These are phyloP conservation scores for Pempheris klunzingeri DNA, from an alignment of 2,797 vertebrate genomes.

Conservation along the genomic window DNA sequence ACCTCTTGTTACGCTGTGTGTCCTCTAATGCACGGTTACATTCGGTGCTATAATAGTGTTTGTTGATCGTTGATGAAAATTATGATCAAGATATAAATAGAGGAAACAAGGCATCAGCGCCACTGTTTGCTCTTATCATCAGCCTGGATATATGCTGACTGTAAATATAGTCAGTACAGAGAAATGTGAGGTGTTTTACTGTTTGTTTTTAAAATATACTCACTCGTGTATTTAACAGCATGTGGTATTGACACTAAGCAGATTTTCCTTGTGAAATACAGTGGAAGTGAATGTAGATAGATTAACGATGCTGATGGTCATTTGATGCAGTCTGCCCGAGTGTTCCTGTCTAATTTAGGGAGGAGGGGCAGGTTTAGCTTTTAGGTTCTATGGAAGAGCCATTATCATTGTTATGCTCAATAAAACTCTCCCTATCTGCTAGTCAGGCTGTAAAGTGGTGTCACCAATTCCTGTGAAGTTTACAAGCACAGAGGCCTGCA, in stretches of 20 bases:
- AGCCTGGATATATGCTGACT: background rate
- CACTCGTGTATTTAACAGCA: background rate
- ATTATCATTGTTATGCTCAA: too few relatives aligned
- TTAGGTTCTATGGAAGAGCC: background rate
- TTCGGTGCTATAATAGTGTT: background rate
- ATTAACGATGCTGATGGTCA: background rate
- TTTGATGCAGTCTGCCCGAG: background rate
- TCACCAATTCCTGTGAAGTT: slow-evolving; percentile 19
- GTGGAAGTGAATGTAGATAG: background rate
- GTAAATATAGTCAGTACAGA: background rate
- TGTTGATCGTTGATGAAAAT: background rate
- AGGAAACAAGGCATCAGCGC: background rate
- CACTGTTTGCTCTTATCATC: slow-evolving; percentile 5
- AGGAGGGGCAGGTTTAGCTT: background rate
- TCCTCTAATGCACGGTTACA: background rate
- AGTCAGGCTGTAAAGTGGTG: slow-evolving; percentile 9
- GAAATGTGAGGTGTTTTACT: slow-evolving; percentile 12
- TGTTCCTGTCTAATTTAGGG: background rate
- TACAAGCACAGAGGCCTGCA: background rate
- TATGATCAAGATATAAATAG: slow-evolving; percentile 18
- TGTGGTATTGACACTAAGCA: background rate
- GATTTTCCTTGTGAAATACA: background rate
- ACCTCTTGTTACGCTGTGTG: background rate
- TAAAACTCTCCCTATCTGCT: background rate
- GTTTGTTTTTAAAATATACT: slow-evolving; percentile 10